Percentiles rank a stretch among this genome's conserved stretches.
These are phyloP conservation scores for Camponotus pennsylvanicus DNA, from an alignment of 1,140 invertebrate species.

Conservation along the genomic window DNA sequence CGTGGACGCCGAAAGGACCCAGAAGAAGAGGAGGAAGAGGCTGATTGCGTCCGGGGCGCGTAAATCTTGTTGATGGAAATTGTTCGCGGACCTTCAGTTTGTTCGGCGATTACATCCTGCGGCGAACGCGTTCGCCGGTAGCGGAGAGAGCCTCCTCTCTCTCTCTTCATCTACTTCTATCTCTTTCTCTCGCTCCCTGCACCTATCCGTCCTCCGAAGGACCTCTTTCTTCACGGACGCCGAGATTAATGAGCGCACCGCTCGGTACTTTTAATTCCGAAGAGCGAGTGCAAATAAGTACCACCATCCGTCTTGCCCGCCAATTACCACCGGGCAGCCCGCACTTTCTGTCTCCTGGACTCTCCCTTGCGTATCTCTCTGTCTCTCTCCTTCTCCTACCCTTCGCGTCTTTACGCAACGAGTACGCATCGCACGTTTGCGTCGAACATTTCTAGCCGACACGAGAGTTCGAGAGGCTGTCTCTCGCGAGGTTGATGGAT, in stretches of 20 bases:
- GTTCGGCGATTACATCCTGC: slow-evolving; percentile 82
- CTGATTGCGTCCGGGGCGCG: slow-evolving; percentile 80
- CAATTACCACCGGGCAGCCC: slow-evolving; percentile 81
- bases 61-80: slow-evolving; percentile 84
- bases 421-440: slow-evolving; percentile 6
- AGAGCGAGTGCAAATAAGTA: slow-evolving; percentile 84
- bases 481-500: slow-evolving; percentile 56
- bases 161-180: slow-evolving; percentile 63
- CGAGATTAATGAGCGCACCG: slow-evolving; percentile 81
- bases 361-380: slow-evolving; percentile 17
- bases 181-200: slow-evolving; percentile 68
- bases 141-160: slow-evolving; percentile 60
- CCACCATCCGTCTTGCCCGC: slow-evolving; percentile 83
- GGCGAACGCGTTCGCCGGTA: slow-evolving; percentile 81
- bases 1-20: slow-evolving; percentile 50
- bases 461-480: slow-evolving; percentile 26
- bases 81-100: slow-evolving; percentile 81
- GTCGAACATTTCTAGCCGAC: slow-evolving; percentile 12
- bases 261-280: slow-evolving; percentile 84
- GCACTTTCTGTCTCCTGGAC: slow-evolving; percentile 19
- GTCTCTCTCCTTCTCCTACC: neutral
- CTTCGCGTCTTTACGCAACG: slow-evolving; percentile 50
- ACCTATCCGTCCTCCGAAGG: slow-evolving; percentile 51
- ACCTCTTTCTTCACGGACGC: slow-evolving; percentile 73
- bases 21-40: slow-evolving; percentile 67